Evolutionary conservation across 2,797 vertebrate genomes (phyloP).

Genomic region (Garrulus glandarius): DNA sequence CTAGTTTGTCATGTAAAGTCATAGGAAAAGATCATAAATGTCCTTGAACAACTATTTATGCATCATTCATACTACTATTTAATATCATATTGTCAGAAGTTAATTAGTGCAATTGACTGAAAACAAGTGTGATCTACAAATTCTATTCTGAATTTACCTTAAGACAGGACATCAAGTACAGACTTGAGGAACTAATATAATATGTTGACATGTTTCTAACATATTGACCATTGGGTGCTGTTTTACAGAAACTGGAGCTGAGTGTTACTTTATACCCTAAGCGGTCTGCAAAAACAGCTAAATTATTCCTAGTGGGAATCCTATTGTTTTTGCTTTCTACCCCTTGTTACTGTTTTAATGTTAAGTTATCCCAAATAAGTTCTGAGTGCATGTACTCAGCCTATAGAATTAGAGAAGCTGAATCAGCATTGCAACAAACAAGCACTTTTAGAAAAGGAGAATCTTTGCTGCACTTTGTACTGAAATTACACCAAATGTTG

Average conservation of each 20-base stretch:
- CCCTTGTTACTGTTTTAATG: background rate
- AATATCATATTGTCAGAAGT: background rate
- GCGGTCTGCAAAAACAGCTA: background rate
- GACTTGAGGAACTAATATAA: background rate
- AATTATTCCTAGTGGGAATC: background rate
- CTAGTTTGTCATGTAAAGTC: background rate
- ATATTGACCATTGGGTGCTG: background rate
- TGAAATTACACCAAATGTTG: background rate
- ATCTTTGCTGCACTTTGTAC: background rate
- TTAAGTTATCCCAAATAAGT: background rate
- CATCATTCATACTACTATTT: background rate
- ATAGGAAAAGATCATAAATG: background rate
- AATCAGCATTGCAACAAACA: conserved; percentile 24
- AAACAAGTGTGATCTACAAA: background rate
- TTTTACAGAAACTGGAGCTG: background rate
- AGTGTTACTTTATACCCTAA: background rate
- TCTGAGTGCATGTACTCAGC: background rate
- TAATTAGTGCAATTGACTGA: background rate
- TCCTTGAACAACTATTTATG: background rate
- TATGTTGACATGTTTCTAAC: background rate
- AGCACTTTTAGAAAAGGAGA: conserved; percentile 3
- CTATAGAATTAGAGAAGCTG: background rate
- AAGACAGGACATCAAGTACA: background rate
- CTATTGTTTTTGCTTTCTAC: background rate
- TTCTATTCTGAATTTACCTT: background rate